phyloP scores from a whole-genome alignment of 2,888 invertebrate species.

The Melanargia galathea region DNA sequence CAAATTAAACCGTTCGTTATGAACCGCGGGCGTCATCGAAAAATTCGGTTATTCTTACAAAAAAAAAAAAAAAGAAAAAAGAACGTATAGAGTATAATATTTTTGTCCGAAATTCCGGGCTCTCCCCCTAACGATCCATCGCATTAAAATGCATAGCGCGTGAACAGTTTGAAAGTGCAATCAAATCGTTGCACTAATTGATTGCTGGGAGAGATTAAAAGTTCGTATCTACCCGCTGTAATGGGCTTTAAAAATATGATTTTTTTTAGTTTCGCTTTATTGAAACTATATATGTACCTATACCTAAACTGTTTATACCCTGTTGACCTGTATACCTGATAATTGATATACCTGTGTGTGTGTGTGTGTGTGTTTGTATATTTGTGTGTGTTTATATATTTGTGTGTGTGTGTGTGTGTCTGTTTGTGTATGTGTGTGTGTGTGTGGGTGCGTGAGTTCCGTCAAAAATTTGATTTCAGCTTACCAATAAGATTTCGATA shows the following conservation, averaged over 20 bases:
- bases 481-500: too few species aligned
- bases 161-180: slow-evolving; percentile 45
- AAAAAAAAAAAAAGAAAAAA: neutral
- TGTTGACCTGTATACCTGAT: too few species aligned
- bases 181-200: slow-evolving; percentile 51
- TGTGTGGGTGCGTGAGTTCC: too few species aligned
- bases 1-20: slow-evolving; percentile 23
- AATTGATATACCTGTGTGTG: too few species aligned
- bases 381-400: too few species aligned
- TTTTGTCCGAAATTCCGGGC: slow-evolving; percentile 29
- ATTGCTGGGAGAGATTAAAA: slow-evolving; percentile 46
- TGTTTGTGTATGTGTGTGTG: too few species aligned
- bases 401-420: too few species aligned
- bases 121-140: slow-evolving; percentile 37
- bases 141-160: slow-evolving; percentile 47
- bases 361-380: too few species aligned
- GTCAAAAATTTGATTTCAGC: too few species aligned
- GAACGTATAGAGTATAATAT: slow-evolving; percentile 19
- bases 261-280: neutral
- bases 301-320: too few species aligned
- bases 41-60: slow-evolving; percentile 15
- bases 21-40: slow-evolving; percentile 8
- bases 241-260: slow-evolving; percentile 4
- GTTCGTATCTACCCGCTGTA: slow-evolving; percentile 28
- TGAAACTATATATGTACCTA: neutral